Conservation (phyloP, 2,888 invertebrate species). For the Lysandra bellargus region DNA sequence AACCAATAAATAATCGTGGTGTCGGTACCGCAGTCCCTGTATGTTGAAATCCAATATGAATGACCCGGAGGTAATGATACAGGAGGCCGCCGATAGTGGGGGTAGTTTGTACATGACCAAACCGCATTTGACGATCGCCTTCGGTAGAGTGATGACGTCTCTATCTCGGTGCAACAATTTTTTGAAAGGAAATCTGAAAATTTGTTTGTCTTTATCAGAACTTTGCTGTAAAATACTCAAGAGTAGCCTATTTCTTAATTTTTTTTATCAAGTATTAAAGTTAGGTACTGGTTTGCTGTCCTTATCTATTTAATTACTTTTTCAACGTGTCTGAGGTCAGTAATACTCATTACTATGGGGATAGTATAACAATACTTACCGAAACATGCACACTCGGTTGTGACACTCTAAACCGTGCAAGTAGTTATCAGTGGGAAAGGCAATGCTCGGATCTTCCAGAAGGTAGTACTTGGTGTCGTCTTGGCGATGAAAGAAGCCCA, state of each 20-base stretch:
- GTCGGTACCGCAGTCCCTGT: slow-evolving; percentile 69
- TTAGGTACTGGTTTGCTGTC: too few relatives aligned
- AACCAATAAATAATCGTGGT: slow-evolving; percentile 68
- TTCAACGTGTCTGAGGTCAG: not conserved
- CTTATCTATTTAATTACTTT: too few relatives aligned
- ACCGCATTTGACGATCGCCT: slow-evolving; percentile 74
- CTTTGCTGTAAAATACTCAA: not conserved
- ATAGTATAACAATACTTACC: slow-evolving; percentile 47
- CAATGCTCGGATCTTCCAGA: slow-evolving; percentile 66
- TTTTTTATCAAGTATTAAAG: too few relatives aligned
- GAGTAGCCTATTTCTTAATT: too few relatives aligned
- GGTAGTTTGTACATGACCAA: slow-evolving; percentile 72
- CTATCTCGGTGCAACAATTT: slow-evolving; percentile 61
- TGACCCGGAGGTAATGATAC: slow-evolving; percentile 71
- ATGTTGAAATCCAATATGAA: slow-evolving; percentile 75
- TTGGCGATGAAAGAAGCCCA: slow-evolving; percentile 69
- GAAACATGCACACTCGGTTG: slow-evolving; percentile 65
- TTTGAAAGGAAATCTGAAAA: slow-evolving; percentile 68
- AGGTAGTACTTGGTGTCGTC: slow-evolving; percentile 70
- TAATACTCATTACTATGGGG: not conserved
- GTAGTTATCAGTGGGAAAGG: slow-evolving; percentile 70
- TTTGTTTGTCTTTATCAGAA: not conserved
- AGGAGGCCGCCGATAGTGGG: slow-evolving; percentile 66
- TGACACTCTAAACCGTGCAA: slow-evolving; percentile 72
- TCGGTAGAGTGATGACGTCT: slow-evolving; percentile 62